These are phyloP conservation scores for Sturmia bella DNA, from an alignment of 2,888 invertebrate genomes.

Conservation along the genomic window DNA sequence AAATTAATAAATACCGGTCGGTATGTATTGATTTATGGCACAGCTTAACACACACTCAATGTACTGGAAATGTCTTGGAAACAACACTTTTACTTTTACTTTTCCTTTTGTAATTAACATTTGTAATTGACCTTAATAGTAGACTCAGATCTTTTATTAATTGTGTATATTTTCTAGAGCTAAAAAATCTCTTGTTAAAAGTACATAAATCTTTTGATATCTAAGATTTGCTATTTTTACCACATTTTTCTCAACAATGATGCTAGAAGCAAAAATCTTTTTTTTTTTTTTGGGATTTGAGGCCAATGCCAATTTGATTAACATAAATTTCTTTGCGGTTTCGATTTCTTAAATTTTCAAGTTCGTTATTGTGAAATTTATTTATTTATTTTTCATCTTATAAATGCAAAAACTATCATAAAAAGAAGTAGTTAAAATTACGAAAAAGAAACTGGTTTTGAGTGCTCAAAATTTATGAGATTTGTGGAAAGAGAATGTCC, in stretches of 20 bases:
- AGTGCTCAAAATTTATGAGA: too few relatives aligned
- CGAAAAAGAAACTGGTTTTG: too few relatives aligned
- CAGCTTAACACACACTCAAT: too few relatives aligned
- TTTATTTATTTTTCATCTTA: conserved; percentile 47
- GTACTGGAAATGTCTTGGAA: not conserved
- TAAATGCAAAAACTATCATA: conserved; percentile 10
- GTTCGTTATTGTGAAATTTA: conserved; percentile 42
- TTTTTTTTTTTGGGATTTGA: conserved; percentile 42
- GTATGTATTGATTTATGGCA: not conserved
- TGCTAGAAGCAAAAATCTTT: not conserved
- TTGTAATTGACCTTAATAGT: conserved; percentile 28
- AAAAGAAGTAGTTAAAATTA: not conserved
- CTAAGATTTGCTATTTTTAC: not conserved
- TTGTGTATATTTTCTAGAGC: not conserved
- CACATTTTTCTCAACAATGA: not conserved
- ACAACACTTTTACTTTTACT: conserved; percentile 17
- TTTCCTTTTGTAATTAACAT: conserved; percentile 40
- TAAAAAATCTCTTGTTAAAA: too few relatives aligned
- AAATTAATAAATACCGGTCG: not conserved
- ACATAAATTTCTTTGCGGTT: conserved; percentile 51
- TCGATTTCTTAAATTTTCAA: conserved; percentile 31
- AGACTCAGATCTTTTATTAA: not conserved
- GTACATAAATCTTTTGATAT: too few relatives aligned
- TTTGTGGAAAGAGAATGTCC: too few relatives aligned
- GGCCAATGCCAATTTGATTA: conserved; percentile 66